Conservation (phyloP, 1,140 invertebrate species). For the Sitophilus oryzae region DNA sequence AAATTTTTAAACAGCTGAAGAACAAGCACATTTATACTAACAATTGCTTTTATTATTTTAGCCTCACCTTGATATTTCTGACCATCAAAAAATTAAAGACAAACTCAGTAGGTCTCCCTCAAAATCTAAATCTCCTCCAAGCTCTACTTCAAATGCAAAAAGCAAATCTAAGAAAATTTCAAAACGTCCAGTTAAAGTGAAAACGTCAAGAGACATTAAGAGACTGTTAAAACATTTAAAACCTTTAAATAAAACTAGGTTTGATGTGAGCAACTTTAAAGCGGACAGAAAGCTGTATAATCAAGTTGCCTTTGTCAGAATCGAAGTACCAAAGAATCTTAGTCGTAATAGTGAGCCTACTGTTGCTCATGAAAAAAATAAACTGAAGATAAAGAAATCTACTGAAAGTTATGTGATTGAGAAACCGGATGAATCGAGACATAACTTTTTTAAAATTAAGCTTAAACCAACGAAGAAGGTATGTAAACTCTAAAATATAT, state of each 20-base stretch:
- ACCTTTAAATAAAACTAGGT: constrained; percentile 3
- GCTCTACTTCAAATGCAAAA: not conserved
- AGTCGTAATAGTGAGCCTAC: no score
- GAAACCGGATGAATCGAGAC: no score
- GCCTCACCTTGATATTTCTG: not conserved
- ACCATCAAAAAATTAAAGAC: not conserved
- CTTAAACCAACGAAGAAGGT: no score
- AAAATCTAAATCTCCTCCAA: not conserved
- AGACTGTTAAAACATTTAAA: constrained; percentile 3
- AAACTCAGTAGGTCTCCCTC: not conserved
- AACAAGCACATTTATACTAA: no score
- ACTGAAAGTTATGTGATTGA: no score
- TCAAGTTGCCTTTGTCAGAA: constrained; percentile 12
- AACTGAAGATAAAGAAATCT: no score
- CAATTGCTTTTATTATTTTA: not conserved
- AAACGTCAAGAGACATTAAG: not conserved
- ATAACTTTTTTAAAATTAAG: no score
- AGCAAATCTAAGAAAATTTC: not conserved
- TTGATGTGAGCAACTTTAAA: constrained; percentile 1
- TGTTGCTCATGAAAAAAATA: no score
- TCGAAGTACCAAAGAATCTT: no score
- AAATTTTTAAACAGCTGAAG: no score
- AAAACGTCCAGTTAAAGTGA: not conserved
- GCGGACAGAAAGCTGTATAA: constrained; percentile 2
- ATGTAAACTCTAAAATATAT: no score